phyloP scores from a whole-genome alignment of 2,113 vertebrate species.

The Heterotis niloticus region DNA sequence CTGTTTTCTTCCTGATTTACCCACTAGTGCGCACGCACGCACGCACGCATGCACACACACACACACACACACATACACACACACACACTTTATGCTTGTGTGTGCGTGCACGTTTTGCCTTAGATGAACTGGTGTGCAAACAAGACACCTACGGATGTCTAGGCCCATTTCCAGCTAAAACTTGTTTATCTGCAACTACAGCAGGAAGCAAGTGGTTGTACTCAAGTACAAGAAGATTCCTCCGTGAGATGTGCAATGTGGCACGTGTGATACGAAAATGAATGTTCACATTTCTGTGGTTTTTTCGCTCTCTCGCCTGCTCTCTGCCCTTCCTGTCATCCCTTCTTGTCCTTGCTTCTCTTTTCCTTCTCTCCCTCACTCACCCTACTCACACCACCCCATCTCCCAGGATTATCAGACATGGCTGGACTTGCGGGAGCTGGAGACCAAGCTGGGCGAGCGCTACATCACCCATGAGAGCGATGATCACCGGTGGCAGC shows the following conservation, averaged over 20 bases:
- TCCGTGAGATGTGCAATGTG: no score
- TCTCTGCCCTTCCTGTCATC: not conserved
- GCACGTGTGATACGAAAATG: no score
- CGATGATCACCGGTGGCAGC: conserved; percentile 83
- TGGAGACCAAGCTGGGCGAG: conserved; percentile 78
- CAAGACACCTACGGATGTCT: not conserved
- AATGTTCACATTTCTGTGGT: no score
- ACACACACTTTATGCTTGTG: not conserved
- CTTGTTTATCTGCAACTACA: not conserved
- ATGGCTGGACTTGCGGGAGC: conserved; percentile 83
- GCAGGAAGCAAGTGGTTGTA: no score
- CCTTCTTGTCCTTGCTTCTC: not conserved
- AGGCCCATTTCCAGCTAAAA: not conserved
- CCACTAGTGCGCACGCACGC: no score
- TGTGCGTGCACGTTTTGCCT: not conserved
- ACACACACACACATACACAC: not conserved
- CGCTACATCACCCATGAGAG: conserved; percentile 90
- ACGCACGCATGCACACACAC: not conserved
- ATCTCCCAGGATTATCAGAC: conserved; percentile 79
- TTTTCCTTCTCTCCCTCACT: not conserved
- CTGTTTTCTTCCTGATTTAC: not conserved
- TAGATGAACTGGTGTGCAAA: not conserved
- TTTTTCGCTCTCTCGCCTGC: not conserved
- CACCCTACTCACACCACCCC: not conserved
- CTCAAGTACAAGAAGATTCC: no score